Evolutionary conservation across 2,888 invertebrate species (phyloP).

Genomic region (Leptopilina syphax): DNA sequence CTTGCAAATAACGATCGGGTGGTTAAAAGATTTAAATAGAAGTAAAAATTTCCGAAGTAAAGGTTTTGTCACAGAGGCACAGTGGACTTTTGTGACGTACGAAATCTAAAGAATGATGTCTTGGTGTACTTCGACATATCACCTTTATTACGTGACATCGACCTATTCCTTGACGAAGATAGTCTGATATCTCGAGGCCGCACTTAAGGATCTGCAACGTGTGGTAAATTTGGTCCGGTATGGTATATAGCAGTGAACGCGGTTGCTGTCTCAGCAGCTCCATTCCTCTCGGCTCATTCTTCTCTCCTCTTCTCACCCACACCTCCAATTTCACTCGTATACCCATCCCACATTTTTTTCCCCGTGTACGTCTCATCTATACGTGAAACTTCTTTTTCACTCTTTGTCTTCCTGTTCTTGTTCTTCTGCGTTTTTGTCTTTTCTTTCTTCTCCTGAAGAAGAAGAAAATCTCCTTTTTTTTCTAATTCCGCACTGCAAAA

Average conservation of each 20-base stretch:
- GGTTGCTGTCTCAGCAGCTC: slow-evolving; percentile 66
- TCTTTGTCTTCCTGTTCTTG: neutral
- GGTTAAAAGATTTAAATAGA: too few species aligned
- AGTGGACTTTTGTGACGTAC: too few species aligned
- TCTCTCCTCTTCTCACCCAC: slow-evolving; percentile 48
- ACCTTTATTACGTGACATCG: slow-evolving; percentile 46
- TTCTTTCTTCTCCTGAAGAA: too few species aligned
- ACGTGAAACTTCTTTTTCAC: neutral
- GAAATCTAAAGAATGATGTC: neutral
- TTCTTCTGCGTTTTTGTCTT: neutral
- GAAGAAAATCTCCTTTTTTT: too few species aligned
- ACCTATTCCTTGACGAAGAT: slow-evolving; percentile 38
- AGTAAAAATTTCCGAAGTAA: too few species aligned
- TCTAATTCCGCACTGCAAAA: too few species aligned
- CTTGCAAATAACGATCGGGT: too few species aligned
- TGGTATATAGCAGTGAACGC: slow-evolving; percentile 40
- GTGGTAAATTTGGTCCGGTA: slow-evolving; percentile 62
- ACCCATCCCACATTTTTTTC: neutral
- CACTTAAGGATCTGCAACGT: slow-evolving; percentile 69
- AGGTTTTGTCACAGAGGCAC: too few species aligned
- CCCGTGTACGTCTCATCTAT: neutral
- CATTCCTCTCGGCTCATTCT: slow-evolving; percentile 54
- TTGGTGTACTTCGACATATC: slow-evolving; percentile 6
- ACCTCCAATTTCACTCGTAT: slow-evolving; percentile 35
- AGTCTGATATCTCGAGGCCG: slow-evolving; percentile 63